Base-by-base conservation (phyloP, 1,140 invertebrate genomes). In the Hylaeus volcanicus region DNA sequence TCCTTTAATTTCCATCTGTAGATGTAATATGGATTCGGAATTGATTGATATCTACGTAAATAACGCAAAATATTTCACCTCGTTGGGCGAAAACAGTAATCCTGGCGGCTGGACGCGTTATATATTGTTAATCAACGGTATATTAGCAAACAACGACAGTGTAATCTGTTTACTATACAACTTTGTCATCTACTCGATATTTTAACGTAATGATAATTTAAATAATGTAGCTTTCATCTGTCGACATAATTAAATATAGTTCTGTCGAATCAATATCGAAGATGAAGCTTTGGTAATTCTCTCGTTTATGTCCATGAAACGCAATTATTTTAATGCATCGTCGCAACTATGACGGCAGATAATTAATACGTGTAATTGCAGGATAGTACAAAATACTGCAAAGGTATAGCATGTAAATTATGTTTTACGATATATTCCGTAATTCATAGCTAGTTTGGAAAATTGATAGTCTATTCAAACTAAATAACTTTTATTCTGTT, bases 151-250 rank as follows among this genome's bases (percentile, higher is more conserved):
- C 8, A 12, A 41, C 11, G 12, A n/a, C 11, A 43, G 11, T 48
- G 15, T 15, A 39, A 37, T 39, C 15, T 51, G 14, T 39, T 39
- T 11, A 37, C 9, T 39, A 11, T 5, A 15, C 39, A 6, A 15
- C 11, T 8, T 26, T 37, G 1, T 9, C 8, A 6, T 58, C 4
- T 43, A 15, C 39, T 15, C 41, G 43, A 48, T 48, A 65, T 65
- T 48, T 48, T 43, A 65, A 43, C 14, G 1, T 43, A 58, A 71
- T 12, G 53, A 58, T 43, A 55, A 56, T 41, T 14, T 0, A 3
- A 39, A 70, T 14, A 39, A 61, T 45, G 43, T 65, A 71, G 48
- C 56, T 66, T 70, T 74, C 48, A 79, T 66, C 65, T 68, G 75
- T 74, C 74, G 37, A 63, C 58, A 51, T 51, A 41, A 78, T 66